phyloP scores from a whole-genome alignment of 2,888 invertebrate species.

The Mythimna albipuncta region DNA sequence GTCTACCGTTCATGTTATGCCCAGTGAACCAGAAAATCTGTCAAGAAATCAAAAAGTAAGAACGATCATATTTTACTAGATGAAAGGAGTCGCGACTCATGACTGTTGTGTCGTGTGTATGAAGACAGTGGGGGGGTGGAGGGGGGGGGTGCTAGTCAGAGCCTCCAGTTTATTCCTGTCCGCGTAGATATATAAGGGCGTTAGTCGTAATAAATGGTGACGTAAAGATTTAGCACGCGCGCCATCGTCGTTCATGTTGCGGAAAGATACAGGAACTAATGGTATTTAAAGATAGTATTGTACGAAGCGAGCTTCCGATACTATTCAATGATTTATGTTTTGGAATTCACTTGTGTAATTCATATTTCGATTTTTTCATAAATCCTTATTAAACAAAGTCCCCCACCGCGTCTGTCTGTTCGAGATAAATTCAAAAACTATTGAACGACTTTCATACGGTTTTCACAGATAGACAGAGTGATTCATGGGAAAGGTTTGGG shows the following conservation, averaged over 20 bases:
- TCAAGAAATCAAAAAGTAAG: slow-evolving; percentile 44
- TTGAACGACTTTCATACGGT: too few species aligned
- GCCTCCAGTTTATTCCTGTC: slow-evolving; percentile 62
- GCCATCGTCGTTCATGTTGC: slow-evolving; percentile 74
- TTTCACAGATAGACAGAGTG: too few species aligned
- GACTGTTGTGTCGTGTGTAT: slow-evolving; percentile 34
- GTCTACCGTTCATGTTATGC: slow-evolving; percentile 27
- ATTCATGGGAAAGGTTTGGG: too few species aligned
- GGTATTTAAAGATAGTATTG: slow-evolving; percentile 68
- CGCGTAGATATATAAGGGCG: slow-evolving; percentile 61
- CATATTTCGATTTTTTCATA: background rate
- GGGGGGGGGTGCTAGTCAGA: slow-evolving; percentile 47
- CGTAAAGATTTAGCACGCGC: slow-evolving; percentile 70
- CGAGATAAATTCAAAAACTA: too few species aligned
- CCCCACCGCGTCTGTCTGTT: too few species aligned
- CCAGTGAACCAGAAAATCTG: slow-evolving; percentile 36
- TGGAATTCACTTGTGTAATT: background rate
- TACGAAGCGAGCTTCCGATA: slow-evolving; percentile 53
- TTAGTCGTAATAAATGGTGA: slow-evolving; percentile 69
- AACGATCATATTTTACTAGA: slow-evolving; percentile 40
- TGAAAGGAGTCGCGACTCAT: slow-evolving; percentile 36
- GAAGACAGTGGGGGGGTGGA: slow-evolving; percentile 18
- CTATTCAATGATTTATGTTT: slow-evolving; percentile 54
- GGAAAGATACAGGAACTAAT: slow-evolving; percentile 77
- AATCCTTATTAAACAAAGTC: too few species aligned